phyloP scores from a whole-genome alignment of 2,888 invertebrate genomes.

The Galerucella pusilla region DNA sequence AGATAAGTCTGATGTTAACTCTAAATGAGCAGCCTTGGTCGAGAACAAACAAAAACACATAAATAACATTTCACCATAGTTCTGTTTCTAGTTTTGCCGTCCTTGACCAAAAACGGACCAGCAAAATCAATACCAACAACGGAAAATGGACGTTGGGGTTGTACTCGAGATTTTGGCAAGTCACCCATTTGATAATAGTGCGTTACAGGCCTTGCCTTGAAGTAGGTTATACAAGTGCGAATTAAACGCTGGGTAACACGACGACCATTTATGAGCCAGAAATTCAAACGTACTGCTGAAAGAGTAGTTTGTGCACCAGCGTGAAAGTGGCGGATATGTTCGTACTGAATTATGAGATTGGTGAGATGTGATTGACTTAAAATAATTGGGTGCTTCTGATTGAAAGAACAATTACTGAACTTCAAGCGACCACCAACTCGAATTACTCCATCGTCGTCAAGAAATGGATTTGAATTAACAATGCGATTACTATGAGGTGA shows the following conservation, averaged over 20 bases:
- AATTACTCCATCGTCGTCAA: constrained; percentile 3
- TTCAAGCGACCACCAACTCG: constrained; percentile 11
- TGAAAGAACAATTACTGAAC: neutral
- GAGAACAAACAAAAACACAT: constrained; percentile 46
- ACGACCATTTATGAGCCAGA: constrained; percentile 53
- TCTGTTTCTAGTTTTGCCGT: constrained; percentile 34
- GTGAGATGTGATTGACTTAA: constrained; percentile 34
- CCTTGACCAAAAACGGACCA: constrained; percentile 43
- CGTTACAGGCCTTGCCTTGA: neutral
- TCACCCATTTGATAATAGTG: neutral
- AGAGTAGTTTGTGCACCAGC: constrained; percentile 42
- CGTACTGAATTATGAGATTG: constrained; percentile 36
- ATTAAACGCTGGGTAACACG: constrained; percentile 30
- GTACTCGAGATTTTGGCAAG: neutral
- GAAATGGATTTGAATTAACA: constrained; percentile 1
- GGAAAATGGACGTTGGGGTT: constrained; percentile 37
- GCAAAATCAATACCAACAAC: constrained; percentile 44
- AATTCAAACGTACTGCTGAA: constrained; percentile 29
- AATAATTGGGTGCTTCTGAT: constrained; percentile 10
- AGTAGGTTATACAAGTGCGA: neutral
- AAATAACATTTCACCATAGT: constrained; percentile 41
- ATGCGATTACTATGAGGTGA: neutral
- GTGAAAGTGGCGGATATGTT: constrained; percentile 41
- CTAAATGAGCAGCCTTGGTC: constrained; percentile 46
- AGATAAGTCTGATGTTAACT: constrained; percentile 42